Evolutionary conservation across 2,888 invertebrate genomes (phyloP).

Genomic region (Saturnia japonica): DNA sequence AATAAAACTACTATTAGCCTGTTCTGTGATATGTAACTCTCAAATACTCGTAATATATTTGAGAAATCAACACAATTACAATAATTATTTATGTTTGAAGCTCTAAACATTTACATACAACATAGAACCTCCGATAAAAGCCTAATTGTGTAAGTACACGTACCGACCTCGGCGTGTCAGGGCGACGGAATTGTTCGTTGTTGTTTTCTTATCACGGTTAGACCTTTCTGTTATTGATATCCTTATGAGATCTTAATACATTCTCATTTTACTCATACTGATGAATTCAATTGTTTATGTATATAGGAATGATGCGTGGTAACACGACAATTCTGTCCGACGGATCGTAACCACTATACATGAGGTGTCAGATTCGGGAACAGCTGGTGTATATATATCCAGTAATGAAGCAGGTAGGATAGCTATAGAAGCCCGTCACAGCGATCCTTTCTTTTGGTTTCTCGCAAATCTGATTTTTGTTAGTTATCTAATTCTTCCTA

Average conservation of each 20-base stretch:
- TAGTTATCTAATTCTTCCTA: too few relatives aligned
- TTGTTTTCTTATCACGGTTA: conserved; percentile 1
- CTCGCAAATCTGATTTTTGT: too few relatives aligned
- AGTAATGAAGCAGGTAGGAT: too few relatives aligned
- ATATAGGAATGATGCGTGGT: too few relatives aligned
- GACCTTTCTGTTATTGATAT: not conserved
- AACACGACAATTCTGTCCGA: too few relatives aligned
- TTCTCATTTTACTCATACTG: not conserved
- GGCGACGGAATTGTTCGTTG: conserved; percentile 11
- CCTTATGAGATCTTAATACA: not conserved
- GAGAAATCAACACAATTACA: not conserved
- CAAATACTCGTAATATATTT: not conserved
- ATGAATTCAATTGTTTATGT: not conserved
- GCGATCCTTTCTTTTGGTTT: too few relatives aligned
- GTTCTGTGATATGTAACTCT: not conserved
- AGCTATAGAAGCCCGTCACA: too few relatives aligned
- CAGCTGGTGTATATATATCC: too few relatives aligned
- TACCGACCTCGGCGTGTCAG: not conserved
- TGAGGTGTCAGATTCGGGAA: too few relatives aligned
- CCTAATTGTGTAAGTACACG: not conserved
- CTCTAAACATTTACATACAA: not conserved
- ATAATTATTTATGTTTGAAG: not conserved
- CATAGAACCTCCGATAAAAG: not conserved
- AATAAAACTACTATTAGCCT: not conserved
- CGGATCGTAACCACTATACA: too few relatives aligned